These are phyloP conservation scores for Porphyrio hochstetteri DNA, from an alignment of 2,113 vertebrate genomes.

Conservation along the genomic window DNA sequence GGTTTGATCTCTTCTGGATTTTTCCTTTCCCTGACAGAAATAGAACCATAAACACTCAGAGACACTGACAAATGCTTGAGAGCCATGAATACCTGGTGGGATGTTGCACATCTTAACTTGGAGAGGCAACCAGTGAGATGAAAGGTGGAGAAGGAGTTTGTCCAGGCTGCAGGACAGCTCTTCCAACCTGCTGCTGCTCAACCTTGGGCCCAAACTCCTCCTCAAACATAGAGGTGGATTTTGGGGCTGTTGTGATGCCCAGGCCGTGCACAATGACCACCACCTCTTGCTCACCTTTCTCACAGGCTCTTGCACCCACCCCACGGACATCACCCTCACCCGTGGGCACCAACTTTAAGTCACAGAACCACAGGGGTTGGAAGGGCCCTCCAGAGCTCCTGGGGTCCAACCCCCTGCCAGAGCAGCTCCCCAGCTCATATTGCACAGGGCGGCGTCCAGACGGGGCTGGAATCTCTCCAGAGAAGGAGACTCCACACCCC, in stretches of 20 bases:
- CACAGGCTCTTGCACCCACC: no score
- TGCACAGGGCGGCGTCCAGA: no score
- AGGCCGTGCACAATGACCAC: no score
- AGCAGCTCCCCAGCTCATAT: no score
- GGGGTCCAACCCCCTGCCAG: no score
- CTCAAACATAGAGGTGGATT: neutral
- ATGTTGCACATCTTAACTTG: neutral
- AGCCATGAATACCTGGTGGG: neutral
- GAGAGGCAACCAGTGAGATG: neutral
- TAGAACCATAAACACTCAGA: neutral
- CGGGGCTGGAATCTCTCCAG: no score
- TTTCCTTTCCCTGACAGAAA: slow-evolving; percentile 5
- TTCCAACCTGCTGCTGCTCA: neutral
- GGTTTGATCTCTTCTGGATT: neutral
- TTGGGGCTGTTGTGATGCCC: neutral
- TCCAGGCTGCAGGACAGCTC: neutral
- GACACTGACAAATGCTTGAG: neutral
- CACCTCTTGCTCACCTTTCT: no score
- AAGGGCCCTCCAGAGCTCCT: no score
- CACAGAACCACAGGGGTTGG: no score
- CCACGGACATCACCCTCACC: no score
- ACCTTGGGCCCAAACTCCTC: neutral
- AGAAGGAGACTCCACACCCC: no score
- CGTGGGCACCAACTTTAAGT: no score
- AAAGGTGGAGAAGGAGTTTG: accelerated